phyloP scores from a whole-genome alignment of 2,113 vertebrate genomes.

The Lampris megalopsis region DNA sequence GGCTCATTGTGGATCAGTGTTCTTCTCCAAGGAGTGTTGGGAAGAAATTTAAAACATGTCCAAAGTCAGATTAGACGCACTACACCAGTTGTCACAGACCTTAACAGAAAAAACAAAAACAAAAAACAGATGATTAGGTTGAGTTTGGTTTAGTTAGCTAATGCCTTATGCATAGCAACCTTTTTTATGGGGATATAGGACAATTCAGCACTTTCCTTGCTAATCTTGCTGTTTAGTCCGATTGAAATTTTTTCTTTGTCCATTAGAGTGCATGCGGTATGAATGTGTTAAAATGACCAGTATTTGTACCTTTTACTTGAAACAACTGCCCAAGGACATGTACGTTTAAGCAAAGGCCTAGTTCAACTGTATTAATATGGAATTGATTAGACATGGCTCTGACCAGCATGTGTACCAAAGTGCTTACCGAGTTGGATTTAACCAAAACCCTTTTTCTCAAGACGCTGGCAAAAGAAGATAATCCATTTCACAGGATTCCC shows the following conservation, averaged over 20 bases:
- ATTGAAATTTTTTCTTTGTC: slow-evolving; percentile 65
- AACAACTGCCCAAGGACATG: slow-evolving; percentile 63
- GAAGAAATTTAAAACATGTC: not conserved
- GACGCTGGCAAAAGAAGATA: slow-evolving; percentile 48
- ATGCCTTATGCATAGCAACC: slow-evolving; percentile 71
- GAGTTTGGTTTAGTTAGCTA: slow-evolving; percentile 45
- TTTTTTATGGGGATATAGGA: slow-evolving; percentile 76
- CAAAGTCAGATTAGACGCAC: slow-evolving; percentile 30
- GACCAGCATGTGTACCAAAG: slow-evolving; percentile 76
- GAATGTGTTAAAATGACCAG: slow-evolving; percentile 76
- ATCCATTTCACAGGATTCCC: slow-evolving; percentile 47
- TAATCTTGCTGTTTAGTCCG: slow-evolving; percentile 75
- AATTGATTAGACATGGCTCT: slow-evolving; percentile 53
- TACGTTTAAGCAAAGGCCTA: slow-evolving; percentile 58
- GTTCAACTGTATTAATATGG: slow-evolving; percentile 42
- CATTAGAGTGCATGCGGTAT: slow-evolving; percentile 75
- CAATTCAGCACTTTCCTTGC: slow-evolving; percentile 80
- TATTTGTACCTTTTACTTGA: slow-evolving; percentile 68
- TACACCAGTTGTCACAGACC: slow-evolving; percentile 9
- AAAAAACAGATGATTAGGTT: slow-evolving; percentile 1
- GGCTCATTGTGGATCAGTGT: slow-evolving; percentile 7
- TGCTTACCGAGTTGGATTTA: slow-evolving; percentile 57
- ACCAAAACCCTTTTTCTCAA: slow-evolving; percentile 47
- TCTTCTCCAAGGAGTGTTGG: slow-evolving; percentile 20
- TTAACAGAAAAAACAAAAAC: not conserved